phyloP scores from a whole-genome alignment of 92 coral and sea anemone genomes.

The Heteractis magnifica region DNA sequence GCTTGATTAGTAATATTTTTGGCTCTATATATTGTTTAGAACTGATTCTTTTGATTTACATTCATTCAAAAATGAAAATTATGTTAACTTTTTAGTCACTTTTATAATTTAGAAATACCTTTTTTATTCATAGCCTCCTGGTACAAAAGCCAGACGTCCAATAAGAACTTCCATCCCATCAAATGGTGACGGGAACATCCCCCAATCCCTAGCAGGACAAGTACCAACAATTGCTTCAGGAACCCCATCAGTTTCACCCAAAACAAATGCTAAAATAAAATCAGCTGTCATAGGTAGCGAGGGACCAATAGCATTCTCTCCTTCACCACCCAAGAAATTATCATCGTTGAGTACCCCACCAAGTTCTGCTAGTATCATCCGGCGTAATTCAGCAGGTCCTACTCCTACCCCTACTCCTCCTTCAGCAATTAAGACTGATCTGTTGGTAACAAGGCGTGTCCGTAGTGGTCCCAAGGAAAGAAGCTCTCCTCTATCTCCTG shows the following conservation, averaged over 20 bases:
- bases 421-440: slow-evolving; percentile 42
- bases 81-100: not conserved
- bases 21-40: too few relatives aligned
- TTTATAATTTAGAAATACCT: not conserved
- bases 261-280: slow-evolving; percentile 43
- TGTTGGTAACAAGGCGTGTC: slow-evolving; percentile 58
- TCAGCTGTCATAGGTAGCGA: slow-evolving; percentile 44
- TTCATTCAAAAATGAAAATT: too few relatives aligned
- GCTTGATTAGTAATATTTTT: too few relatives aligned
- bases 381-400: slow-evolving; percentile 68
- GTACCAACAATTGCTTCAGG: slow-evolving; percentile 24
- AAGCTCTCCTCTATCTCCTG: slow-evolving; percentile 48
- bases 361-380: slow-evolving; percentile 15
- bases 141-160: slow-evolving; percentile 60
- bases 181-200: slow-evolving; percentile 32
- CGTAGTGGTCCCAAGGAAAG: slow-evolving; percentile 94
- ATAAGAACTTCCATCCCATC: slow-evolving; percentile 51
- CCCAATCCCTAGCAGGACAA: slow-evolving; percentile 13
- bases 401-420: slow-evolving; percentile 76
- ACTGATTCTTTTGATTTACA: too few relatives aligned
- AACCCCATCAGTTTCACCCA: slow-evolving; percentile 19
- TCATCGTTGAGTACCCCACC: slow-evolving; percentile 59
- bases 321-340: slow-evolving; percentile 68
- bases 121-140: slow-evolving; percentile 53
- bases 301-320: slow-evolving; percentile 46